Percentiles rank a stretch among this genome's conserved stretches.
phyloP scores from a whole-genome alignment of 2,888 invertebrate species.

The Anodontia alba region DNA sequence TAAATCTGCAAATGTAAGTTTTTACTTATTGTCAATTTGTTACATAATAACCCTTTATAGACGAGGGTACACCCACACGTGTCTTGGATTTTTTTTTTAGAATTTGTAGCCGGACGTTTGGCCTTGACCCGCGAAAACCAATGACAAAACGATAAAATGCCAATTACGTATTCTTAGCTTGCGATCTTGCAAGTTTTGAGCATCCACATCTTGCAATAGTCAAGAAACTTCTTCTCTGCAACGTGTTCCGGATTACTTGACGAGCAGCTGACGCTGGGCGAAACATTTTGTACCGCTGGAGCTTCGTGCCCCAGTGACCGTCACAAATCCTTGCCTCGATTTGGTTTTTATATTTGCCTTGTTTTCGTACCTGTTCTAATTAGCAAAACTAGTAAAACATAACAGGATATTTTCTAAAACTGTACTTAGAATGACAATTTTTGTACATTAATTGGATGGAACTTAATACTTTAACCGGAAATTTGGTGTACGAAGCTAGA shows the following conservation, averaged over 20 bases:
- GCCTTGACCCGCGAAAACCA: conserved; percentile 40
- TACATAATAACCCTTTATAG: no score
- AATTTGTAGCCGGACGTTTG: not conserved
- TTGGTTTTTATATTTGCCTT: not conserved
- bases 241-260: conserved; percentile 54
- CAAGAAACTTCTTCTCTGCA: conserved; percentile 51
- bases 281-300: conserved; percentile 59
- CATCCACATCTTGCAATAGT: conserved; percentile 50
- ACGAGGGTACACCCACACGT: no score
- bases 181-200: conserved; percentile 27
- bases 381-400: no score
- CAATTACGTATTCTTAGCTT: not conserved
- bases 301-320: conserved; percentile 55
- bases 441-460: no score
- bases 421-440: no score
- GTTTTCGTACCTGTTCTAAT: not conserved
- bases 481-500: not conserved
- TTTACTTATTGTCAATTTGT: no score
- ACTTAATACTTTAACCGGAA: no score
- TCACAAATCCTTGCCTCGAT: conserved; percentile 54
- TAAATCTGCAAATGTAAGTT: no score
- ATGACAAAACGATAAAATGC: conserved; percentile 19
- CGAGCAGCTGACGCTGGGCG: conserved; percentile 58
- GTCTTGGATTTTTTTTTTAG: no score
- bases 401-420: no score